Evolutionary conservation across 1,140 invertebrate species (phyloP).

Genomic region (Apolygus lucorum): DNA sequence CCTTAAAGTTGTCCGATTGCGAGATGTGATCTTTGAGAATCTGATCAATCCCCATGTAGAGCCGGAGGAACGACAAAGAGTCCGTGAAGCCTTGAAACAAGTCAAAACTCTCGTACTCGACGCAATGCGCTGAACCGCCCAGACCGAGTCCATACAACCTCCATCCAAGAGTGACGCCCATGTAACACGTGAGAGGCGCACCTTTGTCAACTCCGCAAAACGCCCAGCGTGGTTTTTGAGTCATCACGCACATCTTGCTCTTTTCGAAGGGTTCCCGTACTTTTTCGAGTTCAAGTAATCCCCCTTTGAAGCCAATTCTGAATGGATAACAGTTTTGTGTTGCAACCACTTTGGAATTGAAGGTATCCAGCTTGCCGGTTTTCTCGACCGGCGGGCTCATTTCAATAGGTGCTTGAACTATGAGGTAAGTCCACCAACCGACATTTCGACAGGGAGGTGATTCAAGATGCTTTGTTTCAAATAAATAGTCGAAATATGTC

Average conservation of each 20-base stretch:
- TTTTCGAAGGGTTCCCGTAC: not conserved
- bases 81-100: not conserved
- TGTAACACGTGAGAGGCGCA: not conserved
- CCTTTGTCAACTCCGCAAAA: slow-evolving; percentile 1
- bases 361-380: too few relatives aligned
- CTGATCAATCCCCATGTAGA: not conserved
- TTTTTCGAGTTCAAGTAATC: not conserved
- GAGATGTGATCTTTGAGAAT: too few relatives aligned
- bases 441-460: too few relatives aligned
- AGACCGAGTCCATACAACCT: not conserved
- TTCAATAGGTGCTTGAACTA: too few relatives aligned
- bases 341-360: too few relatives aligned
- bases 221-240: not conserved
- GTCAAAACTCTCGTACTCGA: not conserved
- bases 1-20: too few relatives aligned
- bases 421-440: too few relatives aligned
- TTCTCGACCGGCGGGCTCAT: too few relatives aligned
- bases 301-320: too few relatives aligned
- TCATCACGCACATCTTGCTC: not conserved
- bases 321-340: not conserved
- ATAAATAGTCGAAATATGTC: too few relatives aligned
- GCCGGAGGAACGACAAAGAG: not conserved
- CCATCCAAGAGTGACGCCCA: too few relatives aligned
- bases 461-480: too few relatives aligned
- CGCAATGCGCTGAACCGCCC: not conserved